A percentile compares a stretch with the other conserved stretches of the same genome.
Conservation (phyloP, 2,113 vertebrate species). For the Bucco capensis region DNA sequence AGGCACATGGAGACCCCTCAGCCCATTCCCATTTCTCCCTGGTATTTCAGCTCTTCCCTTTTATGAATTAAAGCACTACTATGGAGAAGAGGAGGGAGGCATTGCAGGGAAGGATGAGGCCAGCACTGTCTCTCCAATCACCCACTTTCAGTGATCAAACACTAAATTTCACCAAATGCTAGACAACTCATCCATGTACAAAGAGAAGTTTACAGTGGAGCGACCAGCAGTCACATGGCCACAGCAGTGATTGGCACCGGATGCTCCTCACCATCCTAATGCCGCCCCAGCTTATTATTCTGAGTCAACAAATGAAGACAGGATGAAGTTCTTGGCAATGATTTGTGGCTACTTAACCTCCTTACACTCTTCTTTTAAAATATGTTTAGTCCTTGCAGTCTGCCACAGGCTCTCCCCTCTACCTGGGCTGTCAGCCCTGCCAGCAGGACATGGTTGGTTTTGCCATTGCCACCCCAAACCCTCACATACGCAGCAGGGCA, state of each 20-base stretch:
- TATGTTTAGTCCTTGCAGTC: background rate
- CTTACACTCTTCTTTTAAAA: background rate
- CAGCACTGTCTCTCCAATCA: accelerated
- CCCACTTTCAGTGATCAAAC: background rate
- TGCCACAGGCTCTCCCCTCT: background rate
- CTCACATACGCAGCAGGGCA: accelerated
- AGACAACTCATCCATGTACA: background rate
- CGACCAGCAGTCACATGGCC: background rate
- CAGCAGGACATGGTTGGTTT: background rate
- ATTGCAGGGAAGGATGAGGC: background rate
- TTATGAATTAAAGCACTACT: background rate
- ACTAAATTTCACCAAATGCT: background rate
- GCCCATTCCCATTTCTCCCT: background rate
- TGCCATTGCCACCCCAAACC: background rate
- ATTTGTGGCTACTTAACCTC: background rate
- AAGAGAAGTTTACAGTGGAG: background rate
- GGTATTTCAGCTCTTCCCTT: background rate
- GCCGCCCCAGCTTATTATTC: background rate
- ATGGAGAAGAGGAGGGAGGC: background rate
- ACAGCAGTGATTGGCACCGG: background rate
- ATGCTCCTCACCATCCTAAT: background rate
- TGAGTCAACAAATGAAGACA: slow-evolving; percentile 9
- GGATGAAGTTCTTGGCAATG: background rate
- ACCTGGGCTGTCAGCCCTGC: background rate
- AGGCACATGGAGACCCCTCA: background rate